Evolutionary conservation across 2,113 vertebrate genomes (phyloP).

Genomic region (Drymodes brunneopygia): DNA sequence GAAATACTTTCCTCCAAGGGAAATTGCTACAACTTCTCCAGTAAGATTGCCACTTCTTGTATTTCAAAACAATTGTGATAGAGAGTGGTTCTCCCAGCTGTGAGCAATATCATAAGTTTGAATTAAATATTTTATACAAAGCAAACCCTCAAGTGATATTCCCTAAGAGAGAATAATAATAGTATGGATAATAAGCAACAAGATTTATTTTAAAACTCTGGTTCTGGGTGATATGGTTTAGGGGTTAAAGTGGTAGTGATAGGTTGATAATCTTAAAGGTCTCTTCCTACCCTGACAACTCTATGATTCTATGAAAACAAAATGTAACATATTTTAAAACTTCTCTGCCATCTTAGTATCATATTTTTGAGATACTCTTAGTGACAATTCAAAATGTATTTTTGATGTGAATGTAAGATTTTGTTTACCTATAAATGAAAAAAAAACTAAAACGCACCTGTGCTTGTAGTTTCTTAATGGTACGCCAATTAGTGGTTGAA

Average conservation of each 20-base stretch:
- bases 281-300: rapidly evolving
- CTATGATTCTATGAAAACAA: neutral
- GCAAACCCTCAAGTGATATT: neutral
- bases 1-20: neutral
- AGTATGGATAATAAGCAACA: neutral
- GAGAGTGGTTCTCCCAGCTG: neutral
- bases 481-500: neutral
- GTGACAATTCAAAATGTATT: neutral
- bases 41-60: neutral
- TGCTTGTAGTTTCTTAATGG: neutral
- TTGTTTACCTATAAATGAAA: neutral
- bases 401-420: neutral
- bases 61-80: neutral
- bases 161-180: neutral
- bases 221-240: neutral
- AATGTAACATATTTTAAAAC: neutral
- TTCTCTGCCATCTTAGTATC: neutral
- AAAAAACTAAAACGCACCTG: neutral
- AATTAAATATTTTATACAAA: neutral
- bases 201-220: neutral
- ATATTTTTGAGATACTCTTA: neutral
- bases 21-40: neutral
- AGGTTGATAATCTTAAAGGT: neutral
- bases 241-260: neutral
- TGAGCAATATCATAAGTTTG: neutral